Evolutionary conservation across 2,797 vertebrate species (phyloP), one percentile per base, ranked within the genome.

Genomic region (Lateolabrax maculatus): DNA sequence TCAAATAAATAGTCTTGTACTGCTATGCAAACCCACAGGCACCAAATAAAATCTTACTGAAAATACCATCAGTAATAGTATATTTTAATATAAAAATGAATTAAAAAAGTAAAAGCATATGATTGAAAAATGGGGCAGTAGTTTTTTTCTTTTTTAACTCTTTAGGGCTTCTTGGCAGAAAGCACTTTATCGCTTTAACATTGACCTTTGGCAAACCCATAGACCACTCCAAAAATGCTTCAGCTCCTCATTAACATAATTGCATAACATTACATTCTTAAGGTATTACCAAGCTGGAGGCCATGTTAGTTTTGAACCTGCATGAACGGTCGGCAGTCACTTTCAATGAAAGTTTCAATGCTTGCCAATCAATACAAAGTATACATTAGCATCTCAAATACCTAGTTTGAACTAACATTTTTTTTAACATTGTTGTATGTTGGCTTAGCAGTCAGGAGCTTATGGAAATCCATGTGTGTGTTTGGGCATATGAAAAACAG

Each of bases 401-500:
- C 27, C 9, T 23, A 25, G 34, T 53, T 60, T 70, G 23, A 68
- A 57, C 66, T 16, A 62, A 79, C 43, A 36, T 37, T 63, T 67
- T 15, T 57, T 63, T 34, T 9, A 16, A 68, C 64, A 76, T 63
- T 69, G 34, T 66, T 75, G 62, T 75, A 71, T 71, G 37, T 58
- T 75, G 57, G 53, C 71, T 80, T 74, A 69, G 58, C 56, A 58
- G 55, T 75, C n/a, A 7, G 65, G 52, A 73, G 66, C 49, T 81
- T 75, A 85, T 73, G 75, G 77, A 78, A 84, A 77, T 75, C 48
- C 75, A 41, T 71, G 58, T 79, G 64, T 73, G 37, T 81, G 72
- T 86, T 74, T 66, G 66, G 44, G 52, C 53, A 56, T 72, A 70
- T 73, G 64, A 79, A 71, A 77, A 39, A 66, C 16, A 66, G 73